Percentiles rank a stretch among this genome's conserved stretches.
These are phyloP conservation scores for Tetragnatha versicolor DNA, from an alignment of 1,140 invertebrate genomes.

Conservation along the genomic window DNA sequence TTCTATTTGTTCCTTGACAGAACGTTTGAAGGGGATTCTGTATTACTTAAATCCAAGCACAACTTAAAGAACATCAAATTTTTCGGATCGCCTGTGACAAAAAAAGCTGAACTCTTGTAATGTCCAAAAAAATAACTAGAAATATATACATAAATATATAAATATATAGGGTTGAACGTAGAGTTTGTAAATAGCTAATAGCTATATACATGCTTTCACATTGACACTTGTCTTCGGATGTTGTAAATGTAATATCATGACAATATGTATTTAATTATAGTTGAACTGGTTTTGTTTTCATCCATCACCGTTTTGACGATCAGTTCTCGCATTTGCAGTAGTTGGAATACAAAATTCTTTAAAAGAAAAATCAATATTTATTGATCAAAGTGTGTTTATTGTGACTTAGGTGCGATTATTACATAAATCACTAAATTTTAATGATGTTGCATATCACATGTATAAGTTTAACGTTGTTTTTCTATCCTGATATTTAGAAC, in stretches of 20 bases:
- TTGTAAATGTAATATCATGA: slow-evolving; percentile 44
- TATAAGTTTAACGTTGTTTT: slow-evolving; percentile 27
- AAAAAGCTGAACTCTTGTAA: slow-evolving; percentile 36
- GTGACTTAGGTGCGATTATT: slow-evolving; percentile 21
- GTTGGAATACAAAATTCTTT: slow-evolving; percentile 48
- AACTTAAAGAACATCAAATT: slow-evolving; percentile 53
- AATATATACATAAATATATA: slow-evolving; percentile 52
- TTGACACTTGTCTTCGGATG: slow-evolving; percentile 52
- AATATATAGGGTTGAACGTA: slow-evolving; percentile 55
- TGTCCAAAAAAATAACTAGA: slow-evolving; percentile 51
- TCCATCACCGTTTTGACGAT: slow-evolving; percentile 11
- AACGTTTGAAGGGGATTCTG: slow-evolving; percentile 16
- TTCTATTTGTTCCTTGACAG: slow-evolving; percentile 20
- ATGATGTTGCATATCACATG: slow-evolving; percentile 50
- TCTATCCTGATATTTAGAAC: slow-evolving; percentile 35
- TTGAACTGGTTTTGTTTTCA: slow-evolving; percentile 26
- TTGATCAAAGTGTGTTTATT: slow-evolving; percentile 52
- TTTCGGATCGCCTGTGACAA: slow-evolving; percentile 38
- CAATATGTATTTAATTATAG: slow-evolving; percentile 41
- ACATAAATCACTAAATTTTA: slow-evolving; percentile 40
- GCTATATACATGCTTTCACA: slow-evolving; percentile 55
- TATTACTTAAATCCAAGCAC: slow-evolving; percentile 42
- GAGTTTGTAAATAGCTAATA: slow-evolving; percentile 55
- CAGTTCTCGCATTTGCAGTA: slow-evolving; percentile 43
- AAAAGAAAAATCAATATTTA: no score